phyloP scores from a whole-genome alignment of 2,888 invertebrate genomes.

The Lepidocyrtoides sp. region DNA sequence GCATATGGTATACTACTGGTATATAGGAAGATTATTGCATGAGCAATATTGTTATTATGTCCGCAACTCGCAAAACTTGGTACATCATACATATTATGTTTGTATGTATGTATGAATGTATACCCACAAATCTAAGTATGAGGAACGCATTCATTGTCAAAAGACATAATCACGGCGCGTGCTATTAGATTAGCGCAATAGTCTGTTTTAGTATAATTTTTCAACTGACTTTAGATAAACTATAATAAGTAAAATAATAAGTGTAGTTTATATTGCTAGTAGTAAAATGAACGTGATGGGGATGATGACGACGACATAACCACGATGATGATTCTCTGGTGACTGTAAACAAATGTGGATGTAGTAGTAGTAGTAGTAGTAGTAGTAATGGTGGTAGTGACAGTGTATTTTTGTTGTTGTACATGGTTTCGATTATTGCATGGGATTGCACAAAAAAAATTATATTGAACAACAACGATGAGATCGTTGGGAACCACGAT shows the following conservation, averaged over 20 bases:
- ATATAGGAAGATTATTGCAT: too few relatives aligned
- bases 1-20: too few relatives aligned
- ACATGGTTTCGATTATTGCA: constrained; percentile 21
- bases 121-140: not conserved
- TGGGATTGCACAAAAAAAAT: constrained; percentile 22
- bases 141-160: constrained; percentile 42
- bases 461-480: constrained; percentile 18
- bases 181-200: constrained; percentile 38
- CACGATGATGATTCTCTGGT: not conserved
- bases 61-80: not conserved
- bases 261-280: not conserved
- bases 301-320: not conserved
- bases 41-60: constrained; percentile 29
- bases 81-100: too few relatives aligned
- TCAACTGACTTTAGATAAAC: constrained; percentile 45
- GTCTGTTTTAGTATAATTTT: constrained; percentile 27
- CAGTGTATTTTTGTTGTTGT: not conserved
- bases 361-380: constrained; percentile 1
- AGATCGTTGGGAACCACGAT: constrained; percentile 34
- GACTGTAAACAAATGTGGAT: constrained; percentile 6
- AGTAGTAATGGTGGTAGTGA: not conserved
- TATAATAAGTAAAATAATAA: not conserved
- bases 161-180: constrained; percentile 7
- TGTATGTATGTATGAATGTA: not conserved
- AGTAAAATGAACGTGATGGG: not conserved